Evolutionary conservation across 2,113 vertebrate genomes (phyloP).

Genomic region (Microcebus lehilahytsara): DNA sequence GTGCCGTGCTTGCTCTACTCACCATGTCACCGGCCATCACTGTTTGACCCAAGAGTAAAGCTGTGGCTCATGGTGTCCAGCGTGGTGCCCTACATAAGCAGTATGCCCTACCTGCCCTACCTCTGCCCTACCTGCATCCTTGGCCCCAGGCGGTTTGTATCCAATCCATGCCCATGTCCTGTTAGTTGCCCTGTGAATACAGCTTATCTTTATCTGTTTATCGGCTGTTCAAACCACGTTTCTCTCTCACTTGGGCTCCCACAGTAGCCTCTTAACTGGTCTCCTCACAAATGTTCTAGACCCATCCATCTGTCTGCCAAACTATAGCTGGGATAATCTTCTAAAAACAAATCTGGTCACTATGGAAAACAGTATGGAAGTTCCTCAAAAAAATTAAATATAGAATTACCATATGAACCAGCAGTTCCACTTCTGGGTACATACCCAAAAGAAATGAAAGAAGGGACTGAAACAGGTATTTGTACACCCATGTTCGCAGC

Average conservation of each 20-base stretch:
- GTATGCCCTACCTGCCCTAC: too few species aligned
- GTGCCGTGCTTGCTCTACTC: neutral
- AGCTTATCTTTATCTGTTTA: neutral
- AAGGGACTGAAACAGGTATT: neutral
- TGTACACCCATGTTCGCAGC: neutral
- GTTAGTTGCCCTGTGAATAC: neutral
- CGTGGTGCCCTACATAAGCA: neutral
- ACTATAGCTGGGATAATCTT: neutral
- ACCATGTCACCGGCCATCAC: neutral
- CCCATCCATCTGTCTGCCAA: neutral
- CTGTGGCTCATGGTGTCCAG: neutral
- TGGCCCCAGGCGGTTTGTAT: neutral
- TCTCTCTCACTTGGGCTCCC: neutral
- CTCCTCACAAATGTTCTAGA: neutral
- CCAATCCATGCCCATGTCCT: neutral
- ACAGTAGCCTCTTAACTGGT: neutral
- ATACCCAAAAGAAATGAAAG: neutral
- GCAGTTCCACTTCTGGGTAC: neutral
- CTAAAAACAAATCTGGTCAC: neutral
- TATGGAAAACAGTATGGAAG: neutral
- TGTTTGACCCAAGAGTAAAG: neutral
- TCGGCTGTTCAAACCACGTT: neutral
- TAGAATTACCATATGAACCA: neutral
- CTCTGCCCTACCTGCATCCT: neutral
- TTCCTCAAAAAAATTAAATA: neutral